Conservation (phyloP, 2,797 vertebrate genomes). For the Siniperca undulata region DNA sequence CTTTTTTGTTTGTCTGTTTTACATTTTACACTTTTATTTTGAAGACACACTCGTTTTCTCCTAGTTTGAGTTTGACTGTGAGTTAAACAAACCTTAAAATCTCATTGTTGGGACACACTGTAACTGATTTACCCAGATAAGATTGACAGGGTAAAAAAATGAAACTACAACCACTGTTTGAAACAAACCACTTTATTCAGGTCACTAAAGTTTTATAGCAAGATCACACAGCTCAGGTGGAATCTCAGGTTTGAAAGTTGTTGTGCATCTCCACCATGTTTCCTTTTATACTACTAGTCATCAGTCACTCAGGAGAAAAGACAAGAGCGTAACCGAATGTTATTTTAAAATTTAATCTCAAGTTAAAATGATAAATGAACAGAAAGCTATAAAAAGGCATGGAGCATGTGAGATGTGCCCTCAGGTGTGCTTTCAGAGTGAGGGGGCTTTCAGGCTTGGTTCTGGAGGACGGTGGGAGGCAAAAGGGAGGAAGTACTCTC, state of each 20-base stretch:
- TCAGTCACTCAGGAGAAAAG: background rate
- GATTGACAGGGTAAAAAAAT: background rate
- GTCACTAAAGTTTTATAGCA: background rate
- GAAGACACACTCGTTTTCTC: background rate
- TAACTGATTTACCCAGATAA: too few species aligned
- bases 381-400: background rate
- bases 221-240: constrained; percentile 18
- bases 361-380: background rate
- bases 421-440: constrained; percentile 11
- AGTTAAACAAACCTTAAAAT: background rate
- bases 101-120: background rate
- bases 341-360: background rate
- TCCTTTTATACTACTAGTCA: background rate
- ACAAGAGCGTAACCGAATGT: background rate
- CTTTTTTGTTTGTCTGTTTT: background rate
- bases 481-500: constrained; percentile 88
- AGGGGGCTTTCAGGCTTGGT: constrained; percentile 27
- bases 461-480: constrained; percentile 34
- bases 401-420: background rate
- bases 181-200: constrained; percentile 37
- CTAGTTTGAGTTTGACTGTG: background rate
- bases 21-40: constrained; percentile 22
- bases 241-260: background rate
- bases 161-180: background rate
- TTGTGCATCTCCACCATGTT: background rate